A percentile compares a stretch with the other conserved stretches of the same genome.
These are phyloP conservation scores for Aepyceros melampus DNA, from an alignment of 2,113 vertebrate species.

Conservation along the genomic window DNA sequence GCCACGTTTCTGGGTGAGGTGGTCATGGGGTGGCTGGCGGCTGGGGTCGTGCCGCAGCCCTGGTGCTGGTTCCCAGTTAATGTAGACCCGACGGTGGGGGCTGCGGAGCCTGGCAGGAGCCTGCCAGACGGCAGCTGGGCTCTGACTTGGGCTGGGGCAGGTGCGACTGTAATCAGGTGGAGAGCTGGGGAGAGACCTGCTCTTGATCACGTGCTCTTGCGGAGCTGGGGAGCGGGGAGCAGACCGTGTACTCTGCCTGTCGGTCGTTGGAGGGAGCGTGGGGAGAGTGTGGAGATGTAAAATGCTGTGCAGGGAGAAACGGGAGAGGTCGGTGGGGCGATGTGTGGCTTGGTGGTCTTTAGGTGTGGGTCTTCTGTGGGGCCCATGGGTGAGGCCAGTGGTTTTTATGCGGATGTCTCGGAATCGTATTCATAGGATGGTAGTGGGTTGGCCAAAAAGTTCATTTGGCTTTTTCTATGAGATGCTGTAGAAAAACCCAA, in stretches of 20 bases:
- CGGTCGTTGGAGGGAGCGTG: no score
- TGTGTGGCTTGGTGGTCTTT: neutral
- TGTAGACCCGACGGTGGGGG: neutral
- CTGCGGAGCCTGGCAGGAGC: neutral
- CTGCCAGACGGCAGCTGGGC: neutral
- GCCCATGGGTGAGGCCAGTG: neutral
- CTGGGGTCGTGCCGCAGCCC: neutral
- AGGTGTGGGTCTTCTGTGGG: neutral
- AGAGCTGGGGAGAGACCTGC: neutral
- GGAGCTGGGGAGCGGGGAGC: neutral
- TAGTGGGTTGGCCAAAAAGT: neutral
- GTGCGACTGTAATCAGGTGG: neutral
- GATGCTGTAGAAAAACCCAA: neutral
- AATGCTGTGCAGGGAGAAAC: neutral
- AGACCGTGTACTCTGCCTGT: no score
- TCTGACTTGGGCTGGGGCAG: neutral
- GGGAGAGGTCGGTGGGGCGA: neutral
- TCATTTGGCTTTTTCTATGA: neutral
- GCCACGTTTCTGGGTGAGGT: neutral
- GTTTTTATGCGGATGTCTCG: neutral
- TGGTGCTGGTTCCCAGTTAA: neutral
- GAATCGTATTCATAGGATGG: neutral
- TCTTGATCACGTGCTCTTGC: neutral
- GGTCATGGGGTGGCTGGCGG: neutral
- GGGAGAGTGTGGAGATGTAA: neutral